Conservation (phyloP, 2,888 invertebrate genomes). For the Acanthosepion lycidas region DNA sequence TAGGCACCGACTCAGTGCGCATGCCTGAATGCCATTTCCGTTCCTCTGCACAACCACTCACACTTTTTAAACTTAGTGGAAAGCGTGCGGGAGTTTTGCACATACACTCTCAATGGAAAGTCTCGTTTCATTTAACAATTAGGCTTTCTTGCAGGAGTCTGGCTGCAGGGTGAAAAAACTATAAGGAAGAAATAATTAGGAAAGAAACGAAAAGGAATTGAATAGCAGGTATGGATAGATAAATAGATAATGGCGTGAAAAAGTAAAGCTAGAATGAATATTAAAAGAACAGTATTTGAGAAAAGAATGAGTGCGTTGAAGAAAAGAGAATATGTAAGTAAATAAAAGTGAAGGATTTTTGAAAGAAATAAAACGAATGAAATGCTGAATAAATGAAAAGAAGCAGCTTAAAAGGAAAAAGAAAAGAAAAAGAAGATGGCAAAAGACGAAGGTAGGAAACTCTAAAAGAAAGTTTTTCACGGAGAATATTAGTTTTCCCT, state of each 20-base stretch:
- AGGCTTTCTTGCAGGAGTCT: not conserved
- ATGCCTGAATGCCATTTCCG: conserved; percentile 11
- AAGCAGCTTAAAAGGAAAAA: not conserved
- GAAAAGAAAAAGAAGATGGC: not conserved
- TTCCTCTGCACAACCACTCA: conserved; percentile 33
- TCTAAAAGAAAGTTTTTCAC: not conserved
- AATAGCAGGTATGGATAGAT: not conserved
- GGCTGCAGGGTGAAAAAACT: conserved; percentile 6
- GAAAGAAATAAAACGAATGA: not conserved
- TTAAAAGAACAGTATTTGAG: not conserved
- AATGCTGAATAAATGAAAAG: not conserved
- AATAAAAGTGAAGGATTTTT: not conserved
- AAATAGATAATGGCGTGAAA: not conserved
- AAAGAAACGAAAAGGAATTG: not conserved
- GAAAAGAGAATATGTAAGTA: not conserved
- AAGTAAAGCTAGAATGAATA: not conserved
- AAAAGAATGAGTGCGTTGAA: not conserved
- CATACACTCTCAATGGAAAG: conserved; percentile 9
- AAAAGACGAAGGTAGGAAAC: not conserved
- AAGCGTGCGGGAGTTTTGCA: not conserved
- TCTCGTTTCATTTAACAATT: conserved; percentile 33
- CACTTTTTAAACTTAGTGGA: conserved; percentile 1
- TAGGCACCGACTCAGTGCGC: conserved; percentile 8
- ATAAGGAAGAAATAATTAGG: not conserved
- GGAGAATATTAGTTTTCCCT: not conserved